A percentile compares a stretch with the other conserved stretches of the same genome.
phyloP scores from a whole-genome alignment of 2,797 vertebrate species.

The Cetoscarus ocellatus region DNA sequence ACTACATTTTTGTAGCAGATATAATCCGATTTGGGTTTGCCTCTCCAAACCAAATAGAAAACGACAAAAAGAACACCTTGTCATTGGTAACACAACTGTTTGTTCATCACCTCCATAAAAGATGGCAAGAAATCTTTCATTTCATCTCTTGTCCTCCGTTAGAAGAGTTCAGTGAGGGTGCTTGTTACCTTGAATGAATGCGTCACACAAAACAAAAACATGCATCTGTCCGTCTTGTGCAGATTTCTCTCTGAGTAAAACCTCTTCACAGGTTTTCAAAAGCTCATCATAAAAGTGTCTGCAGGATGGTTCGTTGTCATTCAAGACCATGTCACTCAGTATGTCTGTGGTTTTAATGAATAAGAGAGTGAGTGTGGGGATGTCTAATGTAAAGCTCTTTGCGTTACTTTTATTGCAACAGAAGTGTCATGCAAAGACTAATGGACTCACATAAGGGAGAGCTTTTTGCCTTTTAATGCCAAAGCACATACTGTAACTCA shows the following conservation, averaged over 20 bases:
- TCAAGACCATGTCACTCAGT: not conserved
- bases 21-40: not conserved
- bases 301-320: not conserved
- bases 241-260: not conserved
- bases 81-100: not conserved
- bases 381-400: not conserved
- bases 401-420: not conserved
- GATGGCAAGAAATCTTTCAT: constrained; percentile 10
- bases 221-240: not conserved
- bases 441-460: not conserved
- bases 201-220: constrained; percentile 2
- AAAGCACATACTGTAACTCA: too few relatives aligned
- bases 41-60: not conserved
- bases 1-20: too few relatives aligned
- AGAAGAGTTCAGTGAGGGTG: constrained; percentile 16
- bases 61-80: not conserved
- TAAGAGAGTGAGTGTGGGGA: not conserved
- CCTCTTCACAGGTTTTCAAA: constrained; percentile 11
- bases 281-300: not conserved
- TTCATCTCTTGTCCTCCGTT: not conserved
- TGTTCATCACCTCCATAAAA: constrained; percentile 2
- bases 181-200: constrained; percentile 1
- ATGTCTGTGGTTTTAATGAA: not conserved
- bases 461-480: not conserved
- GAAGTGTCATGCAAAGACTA: not conserved